Base-by-base conservation (phyloP, 1,140 invertebrate genomes). In the Chionoecetes opilio region DNA sequence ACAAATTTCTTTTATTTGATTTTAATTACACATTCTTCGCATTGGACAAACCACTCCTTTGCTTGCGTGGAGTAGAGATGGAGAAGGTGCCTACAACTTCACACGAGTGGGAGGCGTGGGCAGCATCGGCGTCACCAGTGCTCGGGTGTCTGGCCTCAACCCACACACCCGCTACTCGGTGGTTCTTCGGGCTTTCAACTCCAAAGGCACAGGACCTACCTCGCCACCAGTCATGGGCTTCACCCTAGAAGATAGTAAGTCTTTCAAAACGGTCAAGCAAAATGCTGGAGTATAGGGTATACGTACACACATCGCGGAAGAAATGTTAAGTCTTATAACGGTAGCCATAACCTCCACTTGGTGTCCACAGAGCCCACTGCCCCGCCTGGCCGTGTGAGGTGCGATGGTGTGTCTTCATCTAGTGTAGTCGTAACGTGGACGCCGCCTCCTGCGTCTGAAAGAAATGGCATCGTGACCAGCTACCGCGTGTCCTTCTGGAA, bases 401-500 rank as follows among this genome's bases (percentile, higher is more conserved):
- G 99, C 97, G 99, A 98, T 0, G 98, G 99, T 0, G 97, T 99
- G 11, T 99, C 99, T 3, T 99, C 99, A 14, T 98, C 99, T 97
- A 99, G 98, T 29, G 99, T 99, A 96, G 98, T 98, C 91, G 98
- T 99, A 5, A 98, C 98, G 1, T 99, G 99, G 99, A 98, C 98
- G 0, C 99, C 99, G 0, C 99, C 99, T 0, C 98, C 99, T 32
- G 97, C 99, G 0, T 98, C 98, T 91, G 98, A 99, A 89, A 98
- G 99, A 85, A 99, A 99, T 97, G 99, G 99, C 96, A 98, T 99
- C 85, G 99, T 99, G 95, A 99, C 99, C 97, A 99, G 99, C 41
- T 99, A 99, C 97, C 99, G 99, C 97, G 98, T 99, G 89, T 98
- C 99, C 94, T 99, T 99, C 97, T 99, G 99, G 96, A 98, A 99